These are phyloP conservation scores for Drosophila virilis DNA, from an alignment of 1,140 invertebrate species.

Conservation along the genomic window DNA sequence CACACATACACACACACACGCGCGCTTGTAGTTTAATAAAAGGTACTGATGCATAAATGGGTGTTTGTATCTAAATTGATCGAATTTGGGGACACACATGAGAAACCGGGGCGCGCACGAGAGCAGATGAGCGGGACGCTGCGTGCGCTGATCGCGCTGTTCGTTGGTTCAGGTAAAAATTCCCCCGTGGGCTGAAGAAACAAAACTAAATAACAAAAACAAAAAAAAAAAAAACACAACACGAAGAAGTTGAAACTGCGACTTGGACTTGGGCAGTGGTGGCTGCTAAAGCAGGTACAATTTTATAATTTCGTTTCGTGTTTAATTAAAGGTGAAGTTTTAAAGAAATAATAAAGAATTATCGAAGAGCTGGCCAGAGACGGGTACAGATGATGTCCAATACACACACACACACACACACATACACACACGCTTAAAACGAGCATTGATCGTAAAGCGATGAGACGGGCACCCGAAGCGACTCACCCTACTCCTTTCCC, in stretches of 20 bases:
- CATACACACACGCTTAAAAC: conserved; percentile 35
- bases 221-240: conserved; percentile 24
- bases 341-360: conserved; percentile 83
- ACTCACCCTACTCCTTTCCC: conserved; percentile 28
- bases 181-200: conserved; percentile 52
- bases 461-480: conserved; percentile 51
- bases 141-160: conserved; percentile 22
- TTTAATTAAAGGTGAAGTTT: conserved; percentile 83
- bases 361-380: conserved; percentile 58
- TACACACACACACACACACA: conserved; percentile 31
- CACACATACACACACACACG: conserved; percentile 5
- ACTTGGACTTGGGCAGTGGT: conserved; percentile 30
- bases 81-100: conserved; percentile 80
- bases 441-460: conserved; percentile 76
- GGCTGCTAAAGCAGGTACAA: conserved; percentile 79
- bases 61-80: conserved; percentile 83
- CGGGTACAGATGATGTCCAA: conserved; percentile 54
- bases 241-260: not conserved
- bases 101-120: conserved; percentile 41
- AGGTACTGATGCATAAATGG: conserved; percentile 83
- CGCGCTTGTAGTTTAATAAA: conserved; percentile 74
- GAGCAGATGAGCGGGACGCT: conserved; percentile 33
- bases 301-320: conserved; percentile 83
- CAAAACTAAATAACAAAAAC: conserved; percentile 30
- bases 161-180: conserved; percentile 67